These are phyloP conservation scores for Corythornis vintsioides DNA, from an alignment of 2,113 vertebrate genomes.

Conservation along the genomic window DNA sequence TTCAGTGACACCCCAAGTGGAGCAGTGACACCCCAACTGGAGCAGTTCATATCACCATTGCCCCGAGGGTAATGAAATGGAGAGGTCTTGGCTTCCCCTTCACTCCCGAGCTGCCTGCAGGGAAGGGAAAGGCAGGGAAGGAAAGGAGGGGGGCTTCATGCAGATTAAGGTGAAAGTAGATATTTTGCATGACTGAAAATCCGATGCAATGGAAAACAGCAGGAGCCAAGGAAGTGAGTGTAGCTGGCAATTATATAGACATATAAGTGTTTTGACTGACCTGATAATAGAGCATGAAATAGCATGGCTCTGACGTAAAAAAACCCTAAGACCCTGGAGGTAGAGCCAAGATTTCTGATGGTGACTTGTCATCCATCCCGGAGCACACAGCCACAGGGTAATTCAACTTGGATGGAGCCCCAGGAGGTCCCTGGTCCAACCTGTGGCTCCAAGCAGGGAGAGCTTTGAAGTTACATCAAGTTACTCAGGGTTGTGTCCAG, in stretches of 20 bases:
- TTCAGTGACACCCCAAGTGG: neutral
- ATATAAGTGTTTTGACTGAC: conserved; percentile 44
- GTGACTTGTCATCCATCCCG: neutral
- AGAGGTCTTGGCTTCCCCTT: neutral
- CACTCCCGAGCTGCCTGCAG: neutral
- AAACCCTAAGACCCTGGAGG: neutral
- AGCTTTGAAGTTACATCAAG: neutral
- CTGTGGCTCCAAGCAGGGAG: neutral
- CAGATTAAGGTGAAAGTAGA: neutral
- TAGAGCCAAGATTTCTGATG: conserved; percentile 9
- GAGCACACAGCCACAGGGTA: neutral
- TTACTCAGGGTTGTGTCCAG: neutral
- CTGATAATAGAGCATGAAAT: conserved; percentile 48
- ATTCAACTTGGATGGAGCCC: neutral
- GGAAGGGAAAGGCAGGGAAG: neutral
- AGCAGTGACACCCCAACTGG: rapidly evolving
- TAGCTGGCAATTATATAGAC: conserved; percentile 6
- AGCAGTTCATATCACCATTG: neutral
- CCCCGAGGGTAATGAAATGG: rapidly evolving
- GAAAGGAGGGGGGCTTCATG: neutral
- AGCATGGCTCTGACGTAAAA: conserved; percentile 13
- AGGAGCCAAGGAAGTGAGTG: conserved; percentile 28
- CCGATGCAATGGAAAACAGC: neutral
- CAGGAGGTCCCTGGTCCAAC: neutral
- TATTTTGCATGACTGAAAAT: neutral